Evolutionary conservation across 2,888 invertebrate species (phyloP).

Genomic region (Apamea epomidion): DNA sequence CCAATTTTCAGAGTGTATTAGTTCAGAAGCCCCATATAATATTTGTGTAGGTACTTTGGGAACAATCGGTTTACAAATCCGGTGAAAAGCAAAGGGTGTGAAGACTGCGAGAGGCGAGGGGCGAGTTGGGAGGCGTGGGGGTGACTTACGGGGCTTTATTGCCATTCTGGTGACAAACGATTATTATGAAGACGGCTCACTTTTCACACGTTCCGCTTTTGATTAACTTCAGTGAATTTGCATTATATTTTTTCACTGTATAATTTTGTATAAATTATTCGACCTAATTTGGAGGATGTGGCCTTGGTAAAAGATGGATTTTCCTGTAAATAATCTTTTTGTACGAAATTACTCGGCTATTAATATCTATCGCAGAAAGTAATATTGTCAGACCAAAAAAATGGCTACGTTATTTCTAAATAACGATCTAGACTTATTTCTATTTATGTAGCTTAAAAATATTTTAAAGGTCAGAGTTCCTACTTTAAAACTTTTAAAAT

Average conservation of each 20-base stretch:
- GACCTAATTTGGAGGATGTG: slow-evolving; percentile 31
- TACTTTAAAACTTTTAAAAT: too few species aligned
- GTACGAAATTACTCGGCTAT: slow-evolving; percentile 15
- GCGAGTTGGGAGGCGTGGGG: slow-evolving; percentile 48
- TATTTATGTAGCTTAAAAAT: neutral
- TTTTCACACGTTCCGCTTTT: slow-evolving; percentile 73
- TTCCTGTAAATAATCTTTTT: slow-evolving; percentile 13
- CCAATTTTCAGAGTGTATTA: slow-evolving; percentile 62
- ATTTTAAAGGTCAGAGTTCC: neutral
- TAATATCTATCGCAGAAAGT: neutral
- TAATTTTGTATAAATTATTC: slow-evolving; percentile 59
- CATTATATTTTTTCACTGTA: slow-evolving; percentile 61
- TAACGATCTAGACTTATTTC: neutral
- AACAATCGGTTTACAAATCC: slow-evolving; percentile 70
- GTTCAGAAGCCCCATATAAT: slow-evolving; percentile 62
- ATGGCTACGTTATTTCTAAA: neutral
- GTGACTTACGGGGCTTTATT: slow-evolving; percentile 73
- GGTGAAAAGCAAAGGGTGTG: slow-evolving; percentile 68
- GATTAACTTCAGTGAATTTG: slow-evolving; percentile 67
- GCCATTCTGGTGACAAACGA: slow-evolving; percentile 79
- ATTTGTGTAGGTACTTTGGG: slow-evolving; percentile 69
- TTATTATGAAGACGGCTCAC: slow-evolving; percentile 79
- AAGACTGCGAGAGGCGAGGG: slow-evolving; percentile 55
- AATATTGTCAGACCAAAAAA: neutral
- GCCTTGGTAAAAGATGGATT: slow-evolving; percentile 30